Base-by-base conservation (phyloP, 2,888 invertebrate species). In the Exephanes ischioxanthus region DNA sequence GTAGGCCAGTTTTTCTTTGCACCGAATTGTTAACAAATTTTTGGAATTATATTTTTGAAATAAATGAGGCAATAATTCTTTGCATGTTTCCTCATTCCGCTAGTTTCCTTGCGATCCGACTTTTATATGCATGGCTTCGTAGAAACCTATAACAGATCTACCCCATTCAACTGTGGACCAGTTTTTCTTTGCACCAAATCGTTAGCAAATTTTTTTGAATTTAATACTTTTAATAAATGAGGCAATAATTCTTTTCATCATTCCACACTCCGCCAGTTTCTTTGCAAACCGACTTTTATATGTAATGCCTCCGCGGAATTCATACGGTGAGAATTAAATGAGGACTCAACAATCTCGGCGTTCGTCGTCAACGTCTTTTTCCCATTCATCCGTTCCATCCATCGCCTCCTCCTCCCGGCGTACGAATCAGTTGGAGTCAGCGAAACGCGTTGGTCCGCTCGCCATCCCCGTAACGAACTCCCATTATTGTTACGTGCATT, bases 381-480 rank as follows among this genome's bases (percentile, higher is more conserved):
- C 16, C 61, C 80, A 71, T 72, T 76, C 72, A 30, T 71, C 53
- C 70, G 30, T 66, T 70, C 16, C 53, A 19, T 63, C 37, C 61
- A 22, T 37, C 51, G 19, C n/a, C 58, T 58, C 14, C 22, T 11
- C 11, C 4, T 22, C 0, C 22, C 9, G 9, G 26, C 55, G 11
- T 11, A 51, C 61, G 48, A 76, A 63, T 55, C 67, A 77, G 77
- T 55, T 58, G 53, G 41, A 68, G 22, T 68, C 48, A 48, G 75
- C 72, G 41, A 78, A 85, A 82, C 55, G 58, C 68, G 41, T 63
- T 68, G 58, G 6, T 22, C 67, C 48, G 45, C 63, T 26, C 76
- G 67, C 37, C 48, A 45, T 58, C 71, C 79, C 73, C 75, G 55
- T 80, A 85, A 79, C 79, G 85, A 83, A 79, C 75, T 76, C 76